These are phyloP conservation scores for Eubucco bourcierii DNA, from an alignment of 2,113 vertebrate species.

Conservation along the genomic window DNA sequence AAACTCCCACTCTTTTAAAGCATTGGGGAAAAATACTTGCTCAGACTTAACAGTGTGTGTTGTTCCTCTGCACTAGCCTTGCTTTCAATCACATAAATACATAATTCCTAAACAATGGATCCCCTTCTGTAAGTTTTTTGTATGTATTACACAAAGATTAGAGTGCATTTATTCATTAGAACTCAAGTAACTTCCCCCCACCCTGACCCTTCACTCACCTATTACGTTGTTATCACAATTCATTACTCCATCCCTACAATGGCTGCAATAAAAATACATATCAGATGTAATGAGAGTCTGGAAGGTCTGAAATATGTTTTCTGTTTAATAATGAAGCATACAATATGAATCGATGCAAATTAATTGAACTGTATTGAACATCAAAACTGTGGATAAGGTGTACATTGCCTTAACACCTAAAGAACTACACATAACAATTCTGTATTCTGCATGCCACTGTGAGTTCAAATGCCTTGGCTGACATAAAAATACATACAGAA, in stretches of 20 bases:
- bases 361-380: neutral
- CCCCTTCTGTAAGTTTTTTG: neutral
- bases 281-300: neutral
- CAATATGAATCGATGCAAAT: neutral
- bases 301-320: neutral
- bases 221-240: conserved; percentile 75
- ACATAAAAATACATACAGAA: neutral
- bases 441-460: neutral
- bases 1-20: neutral
- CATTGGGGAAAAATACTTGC: neutral
- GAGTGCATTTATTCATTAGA: neutral
- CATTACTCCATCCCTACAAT: conserved; percentile 89
- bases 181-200: neutral
- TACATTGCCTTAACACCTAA: neutral
- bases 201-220: conserved; percentile 37
- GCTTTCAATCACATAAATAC: neutral
- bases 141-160: neutral
- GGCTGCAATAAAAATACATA: conserved; percentile 72
- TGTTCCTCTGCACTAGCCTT: neutral
- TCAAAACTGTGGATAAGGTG: neutral
- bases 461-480: neutral
- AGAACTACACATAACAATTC: neutral
- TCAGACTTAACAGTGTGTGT: neutral
- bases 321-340: neutral
- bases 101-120: neutral